Evolutionary conservation across 2,797 vertebrate species (phyloP).

Genomic region (Denticeps clupeoides): DNA sequence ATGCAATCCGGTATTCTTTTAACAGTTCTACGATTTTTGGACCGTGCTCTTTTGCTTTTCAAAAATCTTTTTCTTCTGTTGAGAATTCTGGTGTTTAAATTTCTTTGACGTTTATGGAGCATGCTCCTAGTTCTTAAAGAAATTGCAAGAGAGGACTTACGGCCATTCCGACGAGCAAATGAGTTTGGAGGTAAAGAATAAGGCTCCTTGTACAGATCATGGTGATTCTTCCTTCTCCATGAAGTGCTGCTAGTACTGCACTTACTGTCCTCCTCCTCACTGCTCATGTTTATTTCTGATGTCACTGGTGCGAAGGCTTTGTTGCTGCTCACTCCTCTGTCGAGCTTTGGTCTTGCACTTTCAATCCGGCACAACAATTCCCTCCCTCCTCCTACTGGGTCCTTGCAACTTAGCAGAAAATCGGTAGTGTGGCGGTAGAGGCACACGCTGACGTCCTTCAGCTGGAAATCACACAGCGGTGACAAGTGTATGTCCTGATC

Average conservation of each 20-base stretch:
- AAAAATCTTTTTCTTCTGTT: slow-evolving; percentile 14
- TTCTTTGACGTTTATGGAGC: slow-evolving; percentile 13
- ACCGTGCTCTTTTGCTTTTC: slow-evolving; percentile 16
- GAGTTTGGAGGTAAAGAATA: too few relatives aligned
- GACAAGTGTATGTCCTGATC: slow-evolving; percentile 26
- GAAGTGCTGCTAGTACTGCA: neutral
- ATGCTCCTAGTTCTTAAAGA: slow-evolving; percentile 43
- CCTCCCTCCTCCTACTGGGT: slow-evolving; percentile 53
- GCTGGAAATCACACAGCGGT: slow-evolving; percentile 36
- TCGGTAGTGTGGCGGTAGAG: slow-evolving; percentile 57
- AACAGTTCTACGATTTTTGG: too few relatives aligned
- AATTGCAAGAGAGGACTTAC: slow-evolving; percentile 19
- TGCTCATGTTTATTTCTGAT: slow-evolving; percentile 9
- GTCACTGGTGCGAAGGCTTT: neutral
- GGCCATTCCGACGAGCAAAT: slow-evolving; percentile 34
- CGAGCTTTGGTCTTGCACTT: slow-evolving; percentile 30
- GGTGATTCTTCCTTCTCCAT: slow-evolving; percentile 22
- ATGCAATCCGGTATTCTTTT: too few relatives aligned
- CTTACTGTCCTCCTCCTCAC: neutral
- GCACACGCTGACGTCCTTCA: slow-evolving; percentile 49
- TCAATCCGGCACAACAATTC: slow-evolving; percentile 47
- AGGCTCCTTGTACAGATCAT: too few relatives aligned
- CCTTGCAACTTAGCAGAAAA: slow-evolving; percentile 53
- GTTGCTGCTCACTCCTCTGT: slow-evolving; percentile 5
- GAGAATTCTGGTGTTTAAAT: slow-evolving; percentile 14